Percentiles rank a stretch among this genome's conserved stretches.
phyloP scores from a whole-genome alignment of 2,113 vertebrate genomes.

The Andinoacara biseriatus region DNA sequence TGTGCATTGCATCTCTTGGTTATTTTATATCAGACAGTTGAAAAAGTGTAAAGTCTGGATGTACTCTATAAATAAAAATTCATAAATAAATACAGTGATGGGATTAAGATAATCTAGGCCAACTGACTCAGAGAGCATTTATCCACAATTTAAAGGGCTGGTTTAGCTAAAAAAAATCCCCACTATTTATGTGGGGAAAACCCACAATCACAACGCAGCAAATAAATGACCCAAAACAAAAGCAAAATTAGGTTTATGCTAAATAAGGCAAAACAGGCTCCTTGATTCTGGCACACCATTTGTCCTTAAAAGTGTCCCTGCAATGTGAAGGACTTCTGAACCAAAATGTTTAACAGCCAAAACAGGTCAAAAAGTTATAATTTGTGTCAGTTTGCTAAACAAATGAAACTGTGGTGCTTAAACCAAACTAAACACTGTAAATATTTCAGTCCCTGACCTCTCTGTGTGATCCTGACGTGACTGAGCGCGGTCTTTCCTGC shows the following conservation, averaged over 20 bases:
- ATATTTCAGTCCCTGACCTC: conserved; percentile 75
- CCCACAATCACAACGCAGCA: neutral
- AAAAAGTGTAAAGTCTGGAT: no score
- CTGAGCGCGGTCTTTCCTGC: conserved; percentile 85
- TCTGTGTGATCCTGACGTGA: conserved; percentile 81
- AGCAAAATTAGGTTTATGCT: neutral
- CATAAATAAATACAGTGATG: no score
- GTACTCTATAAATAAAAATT: no score
- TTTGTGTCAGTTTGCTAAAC: neutral
- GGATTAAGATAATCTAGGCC: neutral
- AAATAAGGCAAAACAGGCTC: neutral
- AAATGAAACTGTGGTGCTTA: accelerated
- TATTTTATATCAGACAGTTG: no score
- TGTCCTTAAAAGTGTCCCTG: no score
- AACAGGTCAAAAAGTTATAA: neutral
- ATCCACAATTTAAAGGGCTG: neutral
- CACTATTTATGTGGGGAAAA: no score
- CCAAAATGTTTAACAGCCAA: neutral
- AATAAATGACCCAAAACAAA: neutral
- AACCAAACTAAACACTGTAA: neutral
- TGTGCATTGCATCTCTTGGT: no score
- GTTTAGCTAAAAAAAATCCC: accelerated
- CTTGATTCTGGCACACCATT: no score
- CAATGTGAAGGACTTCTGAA: no score
- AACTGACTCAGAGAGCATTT: neutral